Evolutionary conservation across 2,113 vertebrate species (phyloP).

Genomic region (Gnathonemus echidnorhynchus): DNA sequence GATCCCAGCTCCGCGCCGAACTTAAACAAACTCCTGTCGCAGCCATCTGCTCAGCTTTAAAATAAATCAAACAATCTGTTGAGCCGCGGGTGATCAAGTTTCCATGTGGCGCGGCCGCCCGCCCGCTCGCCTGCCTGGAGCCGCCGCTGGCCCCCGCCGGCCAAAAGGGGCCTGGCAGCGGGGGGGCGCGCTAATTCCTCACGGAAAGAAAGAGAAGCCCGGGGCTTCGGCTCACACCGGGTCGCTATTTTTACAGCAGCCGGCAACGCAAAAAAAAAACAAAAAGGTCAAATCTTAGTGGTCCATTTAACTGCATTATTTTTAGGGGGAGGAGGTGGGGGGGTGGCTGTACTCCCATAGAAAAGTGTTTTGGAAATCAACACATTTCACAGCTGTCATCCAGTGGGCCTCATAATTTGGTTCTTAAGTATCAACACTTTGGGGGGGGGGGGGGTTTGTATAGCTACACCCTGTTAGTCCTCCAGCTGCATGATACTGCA

Average conservation of each 20-base stretch:
- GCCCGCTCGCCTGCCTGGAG: constrained; percentile 88
- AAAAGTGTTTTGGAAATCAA: constrained; percentile 1
- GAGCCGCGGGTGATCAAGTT: constrained; percentile 91
- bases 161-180: constrained; percentile 73
- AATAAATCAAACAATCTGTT: constrained; percentile 98
- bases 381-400: constrained; percentile 15
- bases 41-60: constrained; percentile 98
- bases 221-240: constrained; percentile 57
- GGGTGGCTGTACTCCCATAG: background rate
- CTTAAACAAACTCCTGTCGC: constrained; percentile 99
- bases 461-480: background rate
- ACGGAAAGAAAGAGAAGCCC: constrained; percentile 73
- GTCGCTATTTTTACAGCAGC: constrained; percentile 64
- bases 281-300: constrained; percentile 23
- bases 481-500: background rate
- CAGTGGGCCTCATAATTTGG: background rate
- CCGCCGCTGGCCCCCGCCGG: constrained; percentile 79
- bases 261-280: constrained; percentile 30
- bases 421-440: background rate
- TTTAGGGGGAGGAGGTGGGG: background rate
- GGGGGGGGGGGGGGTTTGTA: background rate
- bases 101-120: constrained; percentile 79
- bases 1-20: constrained; percentile 83
- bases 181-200: constrained; percentile 82
- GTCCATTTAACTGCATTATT: constrained; percentile 23